Evolutionary conservation across 2,888 invertebrate genomes (phyloP).

Genomic region (Kuschelorhynchus macadamiae): DNA sequence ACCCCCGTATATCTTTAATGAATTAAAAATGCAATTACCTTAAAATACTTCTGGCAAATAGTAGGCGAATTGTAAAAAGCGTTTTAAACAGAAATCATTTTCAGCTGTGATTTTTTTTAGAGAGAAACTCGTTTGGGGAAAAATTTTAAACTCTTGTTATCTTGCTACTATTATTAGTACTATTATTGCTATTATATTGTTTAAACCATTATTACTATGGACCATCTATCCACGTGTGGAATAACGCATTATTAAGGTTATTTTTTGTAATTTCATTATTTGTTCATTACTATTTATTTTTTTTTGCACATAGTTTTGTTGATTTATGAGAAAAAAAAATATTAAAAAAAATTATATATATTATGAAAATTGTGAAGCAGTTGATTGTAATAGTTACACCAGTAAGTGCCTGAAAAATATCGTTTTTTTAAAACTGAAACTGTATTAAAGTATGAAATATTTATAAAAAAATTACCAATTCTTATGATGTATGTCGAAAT

Average conservation of each 20-base stretch:
- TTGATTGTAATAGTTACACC: no score
- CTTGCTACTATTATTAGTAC: background rate
- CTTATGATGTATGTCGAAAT: no score
- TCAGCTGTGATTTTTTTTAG: constrained; percentile 18
- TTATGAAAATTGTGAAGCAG: background rate
- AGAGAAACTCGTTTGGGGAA: constrained; percentile 2
- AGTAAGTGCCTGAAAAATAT: no score
- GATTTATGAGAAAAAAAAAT: constrained; percentile 14
- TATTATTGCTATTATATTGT: no score
- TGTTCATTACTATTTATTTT: constrained; percentile 2
- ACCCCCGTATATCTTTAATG: no score
- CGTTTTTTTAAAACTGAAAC: background rate
- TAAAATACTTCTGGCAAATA: constrained; percentile 14
- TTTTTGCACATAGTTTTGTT: constrained; percentile 5
- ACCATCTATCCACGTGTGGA: no score
- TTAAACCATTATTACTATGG: no score
- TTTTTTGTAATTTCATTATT: no score
- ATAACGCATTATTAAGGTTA: no score
- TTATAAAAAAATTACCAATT: no score
- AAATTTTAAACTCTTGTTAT: constrained; percentile 10
- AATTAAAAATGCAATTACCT: no score
- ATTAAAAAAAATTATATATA: background rate
- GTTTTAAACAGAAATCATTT: constrained; percentile 8
- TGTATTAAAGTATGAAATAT: no score
- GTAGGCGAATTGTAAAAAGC: background rate